Evolutionary conservation across 2,888 invertebrate genomes (phyloP).

Genomic region (Lathronympha strigana): DNA sequence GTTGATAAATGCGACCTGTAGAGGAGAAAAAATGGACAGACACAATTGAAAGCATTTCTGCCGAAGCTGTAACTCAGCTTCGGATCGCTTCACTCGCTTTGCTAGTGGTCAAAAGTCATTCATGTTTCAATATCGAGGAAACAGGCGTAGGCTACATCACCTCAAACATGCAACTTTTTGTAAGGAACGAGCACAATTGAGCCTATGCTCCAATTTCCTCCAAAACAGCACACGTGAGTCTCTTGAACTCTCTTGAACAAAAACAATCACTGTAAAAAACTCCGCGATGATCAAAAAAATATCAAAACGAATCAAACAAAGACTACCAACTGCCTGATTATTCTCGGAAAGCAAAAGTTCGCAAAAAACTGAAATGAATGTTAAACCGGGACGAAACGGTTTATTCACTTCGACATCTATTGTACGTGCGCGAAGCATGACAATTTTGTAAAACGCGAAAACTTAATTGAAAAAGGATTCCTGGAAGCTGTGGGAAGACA

Average conservation of each 20-base stretch:
- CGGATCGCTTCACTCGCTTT: too few species aligned
- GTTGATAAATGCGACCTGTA: too few species aligned
- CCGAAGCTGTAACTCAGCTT: too few species aligned
- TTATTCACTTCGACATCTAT: slow-evolving; percentile 43
- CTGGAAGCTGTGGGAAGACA: slow-evolving; percentile 45
- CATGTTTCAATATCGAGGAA: too few species aligned
- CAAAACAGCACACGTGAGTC: too few species aligned
- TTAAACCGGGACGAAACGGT: slow-evolving; percentile 50
- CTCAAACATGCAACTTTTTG: too few species aligned
- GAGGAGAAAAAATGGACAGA: too few species aligned
- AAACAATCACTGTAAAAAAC: slow-evolving; percentile 8
- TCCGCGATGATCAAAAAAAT: background rate
- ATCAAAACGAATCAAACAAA: slow-evolving; percentile 15
- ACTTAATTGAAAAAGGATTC: slow-evolving; percentile 51
- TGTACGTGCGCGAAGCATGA: slow-evolving; percentile 53
- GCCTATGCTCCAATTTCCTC: too few species aligned
- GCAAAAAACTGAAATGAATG: slow-evolving; percentile 45
- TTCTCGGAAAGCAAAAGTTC: slow-evolving; percentile 19
- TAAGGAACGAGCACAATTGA: too few species aligned
- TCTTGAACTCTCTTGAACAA: background rate
- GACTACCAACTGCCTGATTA: background rate
- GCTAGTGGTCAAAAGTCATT: too few species aligned
- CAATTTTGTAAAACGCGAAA: slow-evolving; percentile 45
- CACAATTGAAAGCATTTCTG: too few species aligned
- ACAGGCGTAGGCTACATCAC: too few species aligned